Conservation (phyloP, 1,140 invertebrate species). For the Antheraea mylitta region DNA sequence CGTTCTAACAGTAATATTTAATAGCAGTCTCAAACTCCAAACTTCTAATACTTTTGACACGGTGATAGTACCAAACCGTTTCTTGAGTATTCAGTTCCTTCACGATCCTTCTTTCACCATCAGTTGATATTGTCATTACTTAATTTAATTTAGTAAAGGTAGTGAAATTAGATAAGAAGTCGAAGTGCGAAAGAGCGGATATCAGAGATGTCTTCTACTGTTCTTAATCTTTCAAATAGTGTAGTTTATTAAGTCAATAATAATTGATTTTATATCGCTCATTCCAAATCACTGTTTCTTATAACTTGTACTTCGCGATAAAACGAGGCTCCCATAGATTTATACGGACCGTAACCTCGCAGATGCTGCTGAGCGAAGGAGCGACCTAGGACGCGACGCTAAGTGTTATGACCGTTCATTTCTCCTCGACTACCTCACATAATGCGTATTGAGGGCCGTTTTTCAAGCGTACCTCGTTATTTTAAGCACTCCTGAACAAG, state of each 20-base stretch:
- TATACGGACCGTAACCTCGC: slow-evolving; percentile 9
- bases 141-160: no score
- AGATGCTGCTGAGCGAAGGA: slow-evolving; percentile 9
- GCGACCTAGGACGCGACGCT: slow-evolving; percentile 7
- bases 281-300: neutral
- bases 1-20: no score
- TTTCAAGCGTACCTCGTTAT: slow-evolving; percentile 8
- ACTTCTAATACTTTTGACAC: no score
- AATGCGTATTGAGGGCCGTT: slow-evolving; percentile 1
- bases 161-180: no score
- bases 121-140: no score
- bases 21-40: no score
- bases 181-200: no score
- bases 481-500: neutral
- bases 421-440: slow-evolving; percentile 13
- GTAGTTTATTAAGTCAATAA: neutral
- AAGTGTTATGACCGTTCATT: slow-evolving; percentile 17
- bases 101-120: no score
- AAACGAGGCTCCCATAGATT: slow-evolving; percentile 12
- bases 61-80: no score
- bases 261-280: neutral
- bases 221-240: neutral
- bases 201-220: neutral
- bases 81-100: no score
- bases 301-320: neutral